Evolutionary conservation across 2,113 vertebrate genomes (phyloP), one percentile per base, ranked within the genome.

Genomic region (Collichthys lucidus): DNA sequence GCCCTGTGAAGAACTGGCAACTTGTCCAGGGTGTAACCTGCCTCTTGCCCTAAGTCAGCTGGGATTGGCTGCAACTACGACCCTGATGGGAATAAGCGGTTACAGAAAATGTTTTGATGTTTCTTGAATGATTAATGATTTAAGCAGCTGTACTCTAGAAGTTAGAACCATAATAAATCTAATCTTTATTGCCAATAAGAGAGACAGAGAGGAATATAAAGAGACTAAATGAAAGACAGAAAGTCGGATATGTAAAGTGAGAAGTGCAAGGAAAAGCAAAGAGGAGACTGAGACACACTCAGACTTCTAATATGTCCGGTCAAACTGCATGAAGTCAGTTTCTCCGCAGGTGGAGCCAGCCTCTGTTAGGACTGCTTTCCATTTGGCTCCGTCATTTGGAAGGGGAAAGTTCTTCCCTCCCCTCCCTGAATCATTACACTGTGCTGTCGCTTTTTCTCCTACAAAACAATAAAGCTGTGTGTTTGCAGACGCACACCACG

Each of bases 301-400:
- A 16, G 35, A 24, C 31, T 71, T 68, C 16, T 19, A 63, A 46
- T 71, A 24, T 44, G 40, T 69, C 22, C 0, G 7, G 31, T 74
- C 17, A 59, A 62, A 82, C n/a, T 63, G 49, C 46, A 85, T 83
- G 79, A 83, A 75, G 62, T 88, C 80, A 77, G 64, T 82, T 87
- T 86, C 71, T 92, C 86, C 82, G 86, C 80, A 82, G 82, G 85
- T 82, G 86, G 76, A 61, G 67, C 67, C 71, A 79, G 76, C 6
- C 56, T 68, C 60, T 3, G 26, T 26, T 19, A 10, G 63, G 35
- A 56, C 46, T 44, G n/a, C 40, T 79, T 87, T 84, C 64, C 70
- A 82, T 74, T 80, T 87, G 77, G 83, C 69, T 79, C 40, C 22
- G 62, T 79, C n/a, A 40, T 59, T 53, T 55, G 62, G 31, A 82